Conservation (phyloP, 2,113 vertebrate genomes). For the Entelurus aequoreus region DNA sequence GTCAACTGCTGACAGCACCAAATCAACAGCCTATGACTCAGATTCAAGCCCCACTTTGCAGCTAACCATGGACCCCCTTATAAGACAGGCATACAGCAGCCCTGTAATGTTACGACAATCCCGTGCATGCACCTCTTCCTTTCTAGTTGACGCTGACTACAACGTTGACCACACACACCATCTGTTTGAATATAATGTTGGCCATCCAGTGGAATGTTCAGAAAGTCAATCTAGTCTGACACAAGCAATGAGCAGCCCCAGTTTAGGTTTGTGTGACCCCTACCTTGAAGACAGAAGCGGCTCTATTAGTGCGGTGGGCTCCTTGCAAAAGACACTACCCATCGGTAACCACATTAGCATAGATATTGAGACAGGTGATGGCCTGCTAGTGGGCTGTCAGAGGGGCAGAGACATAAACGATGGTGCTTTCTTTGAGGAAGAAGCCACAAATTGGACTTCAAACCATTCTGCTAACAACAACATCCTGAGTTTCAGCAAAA, state of each 20-base stretch:
- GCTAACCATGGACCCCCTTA: slow-evolving; percentile 77
- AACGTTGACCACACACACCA: slow-evolving; percentile 44
- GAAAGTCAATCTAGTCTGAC: slow-evolving; percentile 71
- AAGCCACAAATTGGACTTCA: slow-evolving; percentile 78
- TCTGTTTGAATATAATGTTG: slow-evolving; percentile 43
- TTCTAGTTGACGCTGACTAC: slow-evolving; percentile 34
- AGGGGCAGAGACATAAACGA: slow-evolving; percentile 44
- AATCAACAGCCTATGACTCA: slow-evolving; percentile 59
- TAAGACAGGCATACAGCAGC: slow-evolving; percentile 55
- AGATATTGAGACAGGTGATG: slow-evolving; percentile 55
- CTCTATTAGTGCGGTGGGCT: slow-evolving; percentile 54
- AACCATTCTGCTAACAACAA: slow-evolving; percentile 88
- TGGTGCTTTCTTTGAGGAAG: slow-evolving; percentile 52
- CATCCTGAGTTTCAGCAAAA: slow-evolving; percentile 64
- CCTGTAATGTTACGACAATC: slow-evolving; percentile 38
- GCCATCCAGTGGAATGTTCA: slow-evolving; percentile 51
- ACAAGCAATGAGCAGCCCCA: slow-evolving; percentile 64
- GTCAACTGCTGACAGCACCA: slow-evolving; percentile 57
- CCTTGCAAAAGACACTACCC: slow-evolving; percentile 58
- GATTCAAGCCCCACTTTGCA: slow-evolving; percentile 75
- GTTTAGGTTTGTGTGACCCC: slow-evolving; percentile 70
- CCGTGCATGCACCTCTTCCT: slow-evolving; percentile 47
- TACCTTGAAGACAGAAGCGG: slow-evolving; percentile 60
- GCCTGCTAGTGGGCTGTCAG: slow-evolving; percentile 47
- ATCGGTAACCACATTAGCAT: slow-evolving; percentile 62